Conservation (phyloP, 2,797 vertebrate genomes). For the Sphaeramia orbicularis region DNA sequence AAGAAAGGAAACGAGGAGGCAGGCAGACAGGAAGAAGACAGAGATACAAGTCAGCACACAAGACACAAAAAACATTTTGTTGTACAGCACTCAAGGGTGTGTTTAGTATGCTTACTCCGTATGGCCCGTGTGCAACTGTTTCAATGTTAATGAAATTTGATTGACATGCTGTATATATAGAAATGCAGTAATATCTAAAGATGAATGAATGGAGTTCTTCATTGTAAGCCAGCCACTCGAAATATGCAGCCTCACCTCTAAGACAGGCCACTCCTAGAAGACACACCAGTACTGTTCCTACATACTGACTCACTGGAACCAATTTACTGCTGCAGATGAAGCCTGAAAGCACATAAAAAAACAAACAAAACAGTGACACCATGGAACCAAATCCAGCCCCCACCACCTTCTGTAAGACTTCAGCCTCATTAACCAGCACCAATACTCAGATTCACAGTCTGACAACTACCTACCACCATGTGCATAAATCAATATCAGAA, state of each 20-base stretch:
- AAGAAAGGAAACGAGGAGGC: neutral
- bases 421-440: conserved; percentile 48
- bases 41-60: conserved; percentile 1
- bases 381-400: conserved; percentile 5
- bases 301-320: conserved; percentile 90
- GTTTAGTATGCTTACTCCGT: conserved; percentile 53
- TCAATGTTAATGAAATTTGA: conserved; percentile 49
- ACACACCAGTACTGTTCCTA: conserved; percentile 89
- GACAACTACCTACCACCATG: conserved; percentile 41
- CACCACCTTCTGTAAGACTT: conserved; percentile 10
- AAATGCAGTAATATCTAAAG: conserved; percentile 38
- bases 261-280: conserved; percentile 92
- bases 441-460: conserved; percentile 45
- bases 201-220: conserved; percentile 36
- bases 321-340: conserved; percentile 91
- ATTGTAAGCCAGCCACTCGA: conserved; percentile 1
- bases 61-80: conserved; percentile 14
- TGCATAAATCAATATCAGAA: conserved; percentile 67
- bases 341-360: conserved; percentile 77
- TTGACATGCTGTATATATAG: conserved; percentile 33
- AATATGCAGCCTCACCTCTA: conserved; percentile 85
- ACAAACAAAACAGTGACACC: conserved; percentile 41
- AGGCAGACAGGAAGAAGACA: conserved; percentile 9
- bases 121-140: conserved; percentile 43
- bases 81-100: conserved; percentile 49